phyloP scores from a whole-genome alignment of 2,113 vertebrate genomes.

The Uria aalge region DNA sequence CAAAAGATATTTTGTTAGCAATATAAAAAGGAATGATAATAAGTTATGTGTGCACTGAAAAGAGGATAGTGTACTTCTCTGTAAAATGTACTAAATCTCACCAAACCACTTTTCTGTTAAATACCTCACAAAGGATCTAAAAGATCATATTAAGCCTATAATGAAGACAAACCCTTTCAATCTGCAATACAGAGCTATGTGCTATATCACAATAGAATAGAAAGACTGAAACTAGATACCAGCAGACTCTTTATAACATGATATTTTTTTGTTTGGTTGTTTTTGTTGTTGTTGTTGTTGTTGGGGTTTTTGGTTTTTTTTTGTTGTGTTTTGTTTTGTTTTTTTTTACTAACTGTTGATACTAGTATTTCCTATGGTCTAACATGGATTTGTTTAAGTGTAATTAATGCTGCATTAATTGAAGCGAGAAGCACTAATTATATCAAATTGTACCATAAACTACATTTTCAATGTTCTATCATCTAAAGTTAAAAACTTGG shows the following conservation, averaged over 20 bases:
- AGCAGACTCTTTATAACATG: background rate
- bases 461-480: background rate
- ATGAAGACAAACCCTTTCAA: background rate
- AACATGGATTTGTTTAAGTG: background rate
- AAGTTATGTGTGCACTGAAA: background rate
- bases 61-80: background rate
- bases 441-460: background rate
- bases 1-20: background rate
- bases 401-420: background rate
- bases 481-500: background rate
- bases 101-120: background rate
- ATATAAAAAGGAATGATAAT: background rate
- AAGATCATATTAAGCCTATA: background rate
- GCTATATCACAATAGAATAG: background rate
- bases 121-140: background rate
- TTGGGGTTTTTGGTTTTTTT: too few relatives aligned
- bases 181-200: background rate
- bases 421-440: background rate
- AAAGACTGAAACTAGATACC: background rate
- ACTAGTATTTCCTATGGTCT: background rate
- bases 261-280: background rate
- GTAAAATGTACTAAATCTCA: background rate
- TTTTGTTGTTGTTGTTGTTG: too few relatives aligned
- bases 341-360: background rate
- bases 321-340: background rate